Percentiles rank a stretch among this genome's conserved stretches.
phyloP scores from a whole-genome alignment of 1,140 invertebrate genomes.

The Conus ventricosus region DNA sequence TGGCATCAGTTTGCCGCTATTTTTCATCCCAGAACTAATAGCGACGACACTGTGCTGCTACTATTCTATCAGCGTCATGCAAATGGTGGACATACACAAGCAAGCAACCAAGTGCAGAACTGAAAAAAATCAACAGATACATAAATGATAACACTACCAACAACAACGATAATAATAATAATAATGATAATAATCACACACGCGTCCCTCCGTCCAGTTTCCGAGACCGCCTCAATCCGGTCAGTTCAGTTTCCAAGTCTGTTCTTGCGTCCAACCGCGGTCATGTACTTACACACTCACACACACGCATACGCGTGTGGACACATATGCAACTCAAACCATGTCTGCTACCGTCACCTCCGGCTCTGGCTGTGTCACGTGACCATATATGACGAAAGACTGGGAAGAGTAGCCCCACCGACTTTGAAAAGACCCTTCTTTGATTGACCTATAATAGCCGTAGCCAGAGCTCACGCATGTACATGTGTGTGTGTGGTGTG shows the following conservation, averaged over 20 bases:
- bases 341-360: neutral
- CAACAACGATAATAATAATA: no score
- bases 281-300: slow-evolving; percentile 8
- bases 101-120: slow-evolving; percentile 21
- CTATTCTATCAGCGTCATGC: slow-evolving; percentile 4
- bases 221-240: neutral
- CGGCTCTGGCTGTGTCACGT: neutral
- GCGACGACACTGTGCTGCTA: neutral
- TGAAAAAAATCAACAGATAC: neutral
- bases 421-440: no score
- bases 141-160: neutral
- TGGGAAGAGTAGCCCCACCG: no score
- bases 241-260: neutral
- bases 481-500: no score
- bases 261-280: neutral
- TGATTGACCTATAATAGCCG: no score
- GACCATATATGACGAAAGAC: neutral
- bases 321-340: neutral
- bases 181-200: neutral
- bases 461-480: no score
- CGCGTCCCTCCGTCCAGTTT: slow-evolving; percentile 20
- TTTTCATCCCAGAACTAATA: no score
- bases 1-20: no score
- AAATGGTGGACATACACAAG: neutral
- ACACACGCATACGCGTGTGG: slow-evolving; percentile 12